phyloP scores from a whole-genome alignment of 1,140 invertebrate genomes.

The Nasonia giraulti region DNA sequence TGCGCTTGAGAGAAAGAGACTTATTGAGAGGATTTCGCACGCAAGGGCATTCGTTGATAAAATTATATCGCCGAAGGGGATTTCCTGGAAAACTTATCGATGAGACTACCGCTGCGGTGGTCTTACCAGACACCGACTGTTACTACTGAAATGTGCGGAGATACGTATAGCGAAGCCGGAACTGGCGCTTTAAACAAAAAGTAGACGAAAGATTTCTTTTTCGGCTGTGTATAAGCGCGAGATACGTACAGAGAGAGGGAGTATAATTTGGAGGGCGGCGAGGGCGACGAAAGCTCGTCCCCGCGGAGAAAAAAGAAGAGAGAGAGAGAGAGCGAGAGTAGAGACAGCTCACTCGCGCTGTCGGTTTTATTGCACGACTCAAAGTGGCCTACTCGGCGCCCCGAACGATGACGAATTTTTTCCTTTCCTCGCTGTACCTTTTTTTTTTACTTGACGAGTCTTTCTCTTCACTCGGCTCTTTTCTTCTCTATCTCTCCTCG shows the following conservation, averaged over 20 bases:
- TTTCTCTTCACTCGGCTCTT: not conserved
- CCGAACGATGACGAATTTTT: slow-evolving; percentile 3
- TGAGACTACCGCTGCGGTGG: no score
- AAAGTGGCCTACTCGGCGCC: slow-evolving; percentile 22
- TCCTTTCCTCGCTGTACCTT: not conserved
- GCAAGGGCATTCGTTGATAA: no score
- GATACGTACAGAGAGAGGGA: not conserved
- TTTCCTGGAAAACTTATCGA: no score
- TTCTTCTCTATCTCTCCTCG: not conserved
- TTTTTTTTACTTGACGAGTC: not conserved
- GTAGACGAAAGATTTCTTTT: not conserved
- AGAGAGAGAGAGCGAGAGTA: no score
- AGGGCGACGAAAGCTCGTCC: not conserved
- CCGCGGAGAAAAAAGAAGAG: not conserved
- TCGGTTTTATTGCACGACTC: slow-evolving; percentile 13
- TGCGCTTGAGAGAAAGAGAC: no score
- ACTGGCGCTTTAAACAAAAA: not conserved
- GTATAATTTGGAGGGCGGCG: not conserved
- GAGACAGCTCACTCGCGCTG: no score
- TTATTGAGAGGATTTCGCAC: no score
- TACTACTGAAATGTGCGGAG: not conserved
- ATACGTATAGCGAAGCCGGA: not conserved
- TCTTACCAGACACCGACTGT: no score
- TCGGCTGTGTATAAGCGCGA: not conserved
- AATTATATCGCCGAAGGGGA: no score